Evolutionary conservation across 2,113 vertebrate genomes (phyloP), one percentile per base, ranked within the genome.

Genomic region (Fregetta grallaria): DNA sequence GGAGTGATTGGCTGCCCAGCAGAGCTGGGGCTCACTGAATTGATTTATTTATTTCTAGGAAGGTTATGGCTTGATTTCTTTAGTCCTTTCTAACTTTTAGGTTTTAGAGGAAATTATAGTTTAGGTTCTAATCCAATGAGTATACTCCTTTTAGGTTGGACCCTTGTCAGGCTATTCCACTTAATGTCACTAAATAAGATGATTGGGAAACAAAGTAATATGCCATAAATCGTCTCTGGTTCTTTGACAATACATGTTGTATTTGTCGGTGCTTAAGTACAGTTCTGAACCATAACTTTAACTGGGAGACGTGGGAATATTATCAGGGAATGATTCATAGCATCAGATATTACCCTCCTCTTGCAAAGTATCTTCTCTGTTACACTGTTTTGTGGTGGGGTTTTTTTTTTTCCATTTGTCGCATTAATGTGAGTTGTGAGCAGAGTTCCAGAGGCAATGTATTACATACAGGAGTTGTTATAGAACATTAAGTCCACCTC

Each of bases 401-500:
- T 20, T 56, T 34, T 58, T 58, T 9, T 88, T 92, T 78, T 49
- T 66, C 44, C 36, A 50, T 92, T 91, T 93, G 82, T 79, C 27
- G 5, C 42, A 91, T 97, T 95, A 96, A 81, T 81, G 89, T 94
- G 96, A 97, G 92, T 94, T 95, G 94, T 92, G 94, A 94, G 91
- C 77, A 76, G 92, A 81, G 84, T 76, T 97, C 89, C 80, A 94
- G 91, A 49, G 92, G 94, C 96, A 83, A 95, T 89, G 79, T 25
- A 90, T 96, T 81, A 80, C 71, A 50, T 87, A 36, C 82, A 97
- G 86, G 94, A 92, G 76, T 75, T 96, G 96, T 87, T 95, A 95
- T 93, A 97, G 94, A 92, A 92, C 94, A 97, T 97, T 97, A 97
- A 92, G 82, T 92, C 95, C 85, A 76, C 89, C 95, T 95, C 97